Evolutionary conservation across 2,113 vertebrate species (phyloP), one percentile per base, ranked within the genome.

Genomic region (Otolemur garnettii): DNA sequence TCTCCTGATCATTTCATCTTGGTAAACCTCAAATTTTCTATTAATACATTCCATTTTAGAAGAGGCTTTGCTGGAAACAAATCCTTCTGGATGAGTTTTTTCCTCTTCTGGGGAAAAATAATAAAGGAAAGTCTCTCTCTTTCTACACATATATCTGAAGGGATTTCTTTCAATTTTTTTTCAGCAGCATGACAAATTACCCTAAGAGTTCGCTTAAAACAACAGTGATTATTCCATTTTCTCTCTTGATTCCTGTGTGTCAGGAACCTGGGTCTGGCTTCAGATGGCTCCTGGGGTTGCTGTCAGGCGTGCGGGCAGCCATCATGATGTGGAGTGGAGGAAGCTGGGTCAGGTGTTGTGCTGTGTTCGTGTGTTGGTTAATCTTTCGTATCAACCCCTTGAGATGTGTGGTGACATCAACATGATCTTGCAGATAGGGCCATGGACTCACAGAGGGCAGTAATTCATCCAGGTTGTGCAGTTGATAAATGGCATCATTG

Each of bases 31-130:
- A 77, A 26, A 55, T 80, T 86, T 78, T 19, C 68, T 53, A 24
- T 91, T 38, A 78, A 68, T 28, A 35, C 8, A 17, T 35, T 66
- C 0, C n/a, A 55, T 83, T 96, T 80, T 62, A 62, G 64, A 68
- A 68, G 15, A 92, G 53, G 12, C 9, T 83, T n/a, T 93, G 18
- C 17, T 71, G 53, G 26, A 33, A 75, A 71, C 21, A 83, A 94
- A 75, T 8, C 33, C 53, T 90, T 17, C 59, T 75, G 28, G 13
- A 87, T 80, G 18, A 86, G 53, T 19, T 79, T 84, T 86, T 74
- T 45, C 45, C 30, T 84, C 35, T 92, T 79, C 79, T 13, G 87
- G 57, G 42, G 22, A 45, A 81, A 96, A 84, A 71, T 35, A 83
- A 80, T 21, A 38, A 72, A 85, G 30, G 19, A 57, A 82, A 72